Base-by-base conservation (phyloP, 2,113 vertebrate genomes). In the Carassius auratus region DNA sequence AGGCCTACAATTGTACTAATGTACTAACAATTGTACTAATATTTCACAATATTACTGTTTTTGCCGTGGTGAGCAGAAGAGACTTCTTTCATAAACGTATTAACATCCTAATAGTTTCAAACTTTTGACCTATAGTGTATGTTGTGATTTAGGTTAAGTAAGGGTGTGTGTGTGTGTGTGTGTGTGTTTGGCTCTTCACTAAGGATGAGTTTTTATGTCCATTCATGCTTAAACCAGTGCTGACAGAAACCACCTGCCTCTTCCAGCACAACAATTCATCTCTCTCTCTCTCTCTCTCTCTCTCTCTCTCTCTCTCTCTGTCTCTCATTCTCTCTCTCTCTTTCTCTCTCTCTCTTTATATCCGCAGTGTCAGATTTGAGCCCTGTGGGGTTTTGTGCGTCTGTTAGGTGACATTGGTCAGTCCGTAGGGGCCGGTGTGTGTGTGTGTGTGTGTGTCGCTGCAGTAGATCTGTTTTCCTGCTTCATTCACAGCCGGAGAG, bases 351-450 rank as follows among this genome's bases (percentile, higher is more conserved):
- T 76, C 15, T 80, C 59, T 4, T n/a, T n/a, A n/a, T n/a, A n/a
- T n/a, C n/a, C 26, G 52, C 76, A 38, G 84, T 62, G 48, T 76
- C 66, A 82, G 19, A 84, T 50, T 78, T n/a, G 55, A 61, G 52
- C 42, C 80, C 57, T 86, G 26, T 74, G 48, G 78, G 23, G 55
- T 81, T 81, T 57, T 14, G 38, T 12, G 83, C 75, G 26, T 76
- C 71, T 33, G 80, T 74, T 73, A 87, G 91, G 88, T 89, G 87
- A 85, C 88, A 89, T 19, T 36, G 45, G 42, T 50, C 10, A 52
- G 80, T 38, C 68, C 33, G 17, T 71, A 38, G 68, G 68, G 68
- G 68, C 68, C 3, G 30, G 12, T 48, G 45, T 48, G 45, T 10
- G 45, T 48, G 45, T 48, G 10, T 48, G 9, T 48, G 45, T 48